Evolutionary conservation across 2,797 vertebrate genomes (phyloP), one percentile per base, ranked within the genome.

Genomic region (Acanthiza pusilla): DNA sequence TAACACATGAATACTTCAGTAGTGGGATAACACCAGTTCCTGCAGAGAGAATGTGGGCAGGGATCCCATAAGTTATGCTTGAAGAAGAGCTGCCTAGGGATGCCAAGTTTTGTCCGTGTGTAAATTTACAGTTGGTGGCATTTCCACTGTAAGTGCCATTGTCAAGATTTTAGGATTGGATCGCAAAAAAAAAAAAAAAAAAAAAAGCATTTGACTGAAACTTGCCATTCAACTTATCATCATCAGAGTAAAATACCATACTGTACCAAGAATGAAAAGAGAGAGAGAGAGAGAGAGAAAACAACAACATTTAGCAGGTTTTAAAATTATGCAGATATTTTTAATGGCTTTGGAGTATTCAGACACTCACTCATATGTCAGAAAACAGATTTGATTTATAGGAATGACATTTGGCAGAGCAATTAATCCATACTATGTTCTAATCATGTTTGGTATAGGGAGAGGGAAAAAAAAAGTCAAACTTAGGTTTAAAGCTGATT

Each of bases 241-340:
- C 95, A 95, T 89, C 89, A 53, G 89, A 95, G 95, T 97, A 96
- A 96, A 95, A 96, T 96, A 97, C 94, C 96, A 97, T 97, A 96
- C 96, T 96, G 94, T 94, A 97, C 76, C 91, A 96, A 94, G 92
- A 96, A 94, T 94, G 94, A 96, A 95, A 70, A 93, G 93, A 92
- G 92, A 96, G 77, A 94, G 84, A 94, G 84, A 38, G 38, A 92
- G 78, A 88, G 77, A 94, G 68, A 97, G 91, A 95, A 97, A 96
- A 97, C 96, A 97, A 97, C 96, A 97, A 97, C 96, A 96, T 97
- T 97, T 97, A 97, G 96, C 97, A 97, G 97, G 96, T 97, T 97
- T 97, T 97, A 94, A 97, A 97, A 97, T 97, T 97, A 97, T 97
- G 97, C 97, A 97, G 96, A 96, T 97, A 97, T 96, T 97, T 97